These are phyloP conservation scores for Anguilla japonica DNA, from an alignment of 2,113 vertebrate genomes.

Conservation along the genomic window DNA sequence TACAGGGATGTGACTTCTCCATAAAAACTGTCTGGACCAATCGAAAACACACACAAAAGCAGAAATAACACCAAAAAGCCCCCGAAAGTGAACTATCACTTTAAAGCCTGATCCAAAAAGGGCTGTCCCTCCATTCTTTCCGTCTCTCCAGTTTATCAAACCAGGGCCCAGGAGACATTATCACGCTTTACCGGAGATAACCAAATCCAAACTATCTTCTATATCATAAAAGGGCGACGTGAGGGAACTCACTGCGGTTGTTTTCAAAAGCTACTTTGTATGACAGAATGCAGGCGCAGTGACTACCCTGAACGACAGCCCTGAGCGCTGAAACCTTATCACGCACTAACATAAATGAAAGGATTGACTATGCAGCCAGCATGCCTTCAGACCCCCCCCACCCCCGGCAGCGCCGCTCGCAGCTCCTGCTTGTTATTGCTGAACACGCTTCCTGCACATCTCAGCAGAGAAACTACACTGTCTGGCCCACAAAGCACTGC, in stretches of 20 bases:
- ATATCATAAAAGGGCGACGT: background rate
- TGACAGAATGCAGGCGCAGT: background rate
- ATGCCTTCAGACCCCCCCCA: background rate
- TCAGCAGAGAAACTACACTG: background rate
- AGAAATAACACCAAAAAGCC: no score
- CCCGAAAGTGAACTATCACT: background rate
- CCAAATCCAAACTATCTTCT: background rate
- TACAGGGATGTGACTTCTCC: no score
- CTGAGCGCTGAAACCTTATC: slow-evolving; percentile 9
- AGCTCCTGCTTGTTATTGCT: background rate
- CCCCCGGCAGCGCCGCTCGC: no score
- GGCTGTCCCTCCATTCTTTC: background rate
- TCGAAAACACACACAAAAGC: no score
- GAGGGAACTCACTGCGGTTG: background rate
- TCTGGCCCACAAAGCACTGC: background rate
- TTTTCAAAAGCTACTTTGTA: background rate
- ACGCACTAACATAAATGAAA: background rate
- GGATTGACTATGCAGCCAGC: background rate
- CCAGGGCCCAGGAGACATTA: background rate
- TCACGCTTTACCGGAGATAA: background rate
- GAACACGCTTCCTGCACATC: background rate
- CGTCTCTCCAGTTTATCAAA: background rate
- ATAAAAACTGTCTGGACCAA: no score
- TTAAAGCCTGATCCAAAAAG: background rate
- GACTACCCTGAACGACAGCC: background rate